phyloP scores from a whole-genome alignment of 2,888 invertebrate species.

The Thecophora atra region DNA sequence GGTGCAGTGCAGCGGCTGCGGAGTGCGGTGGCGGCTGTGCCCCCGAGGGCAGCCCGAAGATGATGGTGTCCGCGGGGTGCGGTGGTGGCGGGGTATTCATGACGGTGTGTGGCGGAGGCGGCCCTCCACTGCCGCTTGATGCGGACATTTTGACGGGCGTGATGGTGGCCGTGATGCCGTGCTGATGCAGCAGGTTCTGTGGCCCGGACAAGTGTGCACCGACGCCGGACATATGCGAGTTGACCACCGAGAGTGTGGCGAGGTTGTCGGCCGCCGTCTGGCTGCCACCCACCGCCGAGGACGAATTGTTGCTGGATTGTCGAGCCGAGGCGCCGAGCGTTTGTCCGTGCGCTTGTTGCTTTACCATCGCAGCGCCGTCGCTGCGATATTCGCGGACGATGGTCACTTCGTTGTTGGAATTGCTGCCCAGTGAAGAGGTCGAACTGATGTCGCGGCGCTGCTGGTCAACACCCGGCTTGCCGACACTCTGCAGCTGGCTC shows the following conservation, averaged over 20 bases:
- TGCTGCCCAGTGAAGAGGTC: constrained; percentile 33
- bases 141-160: constrained; percentile 68
- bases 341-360: constrained; percentile 53
- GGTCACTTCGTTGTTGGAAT: constrained; percentile 59
- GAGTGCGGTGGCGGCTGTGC: constrained; percentile 51
- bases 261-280: constrained; percentile 66
- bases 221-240: constrained; percentile 63
- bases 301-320: constrained; percentile 37
- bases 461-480: constrained; percentile 23
- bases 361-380: constrained; percentile 57
- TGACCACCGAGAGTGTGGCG: constrained; percentile 77
- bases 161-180: constrained; percentile 73
- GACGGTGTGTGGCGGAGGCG: constrained; percentile 47
- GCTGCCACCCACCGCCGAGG: constrained; percentile 23
- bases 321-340: constrained; percentile 43
- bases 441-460: constrained; percentile 32
- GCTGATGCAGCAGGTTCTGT: constrained; percentile 49
- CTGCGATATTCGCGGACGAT: constrained; percentile 66
- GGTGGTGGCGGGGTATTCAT: constrained; percentile 57
- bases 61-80: constrained; percentile 55
- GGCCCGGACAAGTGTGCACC: constrained; percentile 47
- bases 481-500: constrained; percentile 2
- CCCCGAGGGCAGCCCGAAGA: constrained; percentile 54
- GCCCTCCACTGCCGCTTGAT: constrained; percentile 60
- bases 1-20: constrained; percentile 38